Conservation (phyloP, 2,888 invertebrate species). For the Drosophila stalkeri region DNA sequence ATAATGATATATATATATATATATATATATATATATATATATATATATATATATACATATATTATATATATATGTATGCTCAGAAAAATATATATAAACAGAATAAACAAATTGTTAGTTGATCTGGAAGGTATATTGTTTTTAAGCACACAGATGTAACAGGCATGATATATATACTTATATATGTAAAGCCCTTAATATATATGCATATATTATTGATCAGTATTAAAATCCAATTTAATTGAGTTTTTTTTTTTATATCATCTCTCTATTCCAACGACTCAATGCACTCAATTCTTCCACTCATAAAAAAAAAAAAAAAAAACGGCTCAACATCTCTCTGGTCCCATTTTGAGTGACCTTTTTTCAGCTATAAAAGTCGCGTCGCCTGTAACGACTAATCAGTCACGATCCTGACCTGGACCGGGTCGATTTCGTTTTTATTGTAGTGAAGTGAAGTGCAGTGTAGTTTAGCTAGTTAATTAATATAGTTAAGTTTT, state of each 20-base stretch:
- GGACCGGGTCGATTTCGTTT: background rate
- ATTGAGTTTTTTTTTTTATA: background rate
- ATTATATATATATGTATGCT: slow-evolving; percentile 5
- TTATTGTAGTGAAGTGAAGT: background rate
- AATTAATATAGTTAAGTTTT: background rate
- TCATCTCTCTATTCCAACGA: no score
- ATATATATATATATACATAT: background rate
- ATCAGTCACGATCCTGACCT: slow-evolving; percentile 2
- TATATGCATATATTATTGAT: background rate
- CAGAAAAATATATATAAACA: background rate
- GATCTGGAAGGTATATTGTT: background rate
- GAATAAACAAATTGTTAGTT: background rate
- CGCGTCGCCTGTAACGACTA: background rate
- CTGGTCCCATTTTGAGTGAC: slow-evolving; percentile 1
- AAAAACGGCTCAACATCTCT: background rate
- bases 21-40: slow-evolving; percentile 2
- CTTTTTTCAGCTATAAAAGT: slow-evolving; percentile 2
- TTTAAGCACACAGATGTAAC: background rate
- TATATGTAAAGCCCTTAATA: background rate
- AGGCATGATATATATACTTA: background rate
- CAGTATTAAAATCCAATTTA: background rate
- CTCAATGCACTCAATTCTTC: background rate
- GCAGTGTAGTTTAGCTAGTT: background rate
- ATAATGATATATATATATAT: background rate
- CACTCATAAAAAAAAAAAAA: background rate